Evolutionary conservation across 1,140 invertebrate genomes (phyloP).

Genomic region (Dinoponera quadriceps): DNA sequence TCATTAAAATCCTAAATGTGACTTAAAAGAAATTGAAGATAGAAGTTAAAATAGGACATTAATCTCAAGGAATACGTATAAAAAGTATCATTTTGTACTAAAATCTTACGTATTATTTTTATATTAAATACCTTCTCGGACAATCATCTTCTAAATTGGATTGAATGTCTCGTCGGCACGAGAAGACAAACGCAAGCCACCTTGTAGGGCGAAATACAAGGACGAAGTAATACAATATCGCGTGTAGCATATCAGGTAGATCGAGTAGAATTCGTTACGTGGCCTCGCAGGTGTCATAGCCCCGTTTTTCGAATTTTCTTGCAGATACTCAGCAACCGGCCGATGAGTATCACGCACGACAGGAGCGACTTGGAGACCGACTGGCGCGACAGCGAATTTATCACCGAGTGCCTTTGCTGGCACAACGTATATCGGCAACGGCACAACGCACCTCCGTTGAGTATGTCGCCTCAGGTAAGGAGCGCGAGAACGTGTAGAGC

Average conservation of each 20-base stretch:
- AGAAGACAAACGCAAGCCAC: not conserved
- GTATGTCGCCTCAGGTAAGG: slow-evolving; percentile 90
- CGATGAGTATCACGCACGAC: slow-evolving; percentile 89
- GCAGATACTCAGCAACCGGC: slow-evolving; percentile 84
- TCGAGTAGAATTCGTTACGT: slow-evolving; percentile 17
- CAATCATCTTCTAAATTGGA: not conserved
- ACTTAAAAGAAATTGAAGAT: too few species aligned
- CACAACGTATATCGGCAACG: slow-evolving; percentile 92
- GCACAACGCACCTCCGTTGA: slow-evolving; percentile 89
- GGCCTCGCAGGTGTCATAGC: not conserved
- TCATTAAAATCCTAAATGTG: too few species aligned
- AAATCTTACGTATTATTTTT: too few species aligned
- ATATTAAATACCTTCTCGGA: too few species aligned
- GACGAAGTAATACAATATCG: slow-evolving; percentile 15
- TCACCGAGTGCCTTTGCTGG: slow-evolving; percentile 92
- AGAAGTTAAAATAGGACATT: too few species aligned
- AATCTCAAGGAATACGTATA: too few species aligned
- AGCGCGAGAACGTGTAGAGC: not conserved
- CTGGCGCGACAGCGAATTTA: slow-evolving; percentile 93
- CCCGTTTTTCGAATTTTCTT: slow-evolving; percentile 46
- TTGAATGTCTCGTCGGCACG: not conserved
- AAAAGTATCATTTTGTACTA: too few species aligned
- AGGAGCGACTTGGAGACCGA: slow-evolving; percentile 89
- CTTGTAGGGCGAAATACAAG: not conserved
- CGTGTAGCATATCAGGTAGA: slow-evolving; percentile 26